Evolutionary conservation across 2,113 vertebrate genomes (phyloP).

Genomic region (Sceloporus undulatus): DNA sequence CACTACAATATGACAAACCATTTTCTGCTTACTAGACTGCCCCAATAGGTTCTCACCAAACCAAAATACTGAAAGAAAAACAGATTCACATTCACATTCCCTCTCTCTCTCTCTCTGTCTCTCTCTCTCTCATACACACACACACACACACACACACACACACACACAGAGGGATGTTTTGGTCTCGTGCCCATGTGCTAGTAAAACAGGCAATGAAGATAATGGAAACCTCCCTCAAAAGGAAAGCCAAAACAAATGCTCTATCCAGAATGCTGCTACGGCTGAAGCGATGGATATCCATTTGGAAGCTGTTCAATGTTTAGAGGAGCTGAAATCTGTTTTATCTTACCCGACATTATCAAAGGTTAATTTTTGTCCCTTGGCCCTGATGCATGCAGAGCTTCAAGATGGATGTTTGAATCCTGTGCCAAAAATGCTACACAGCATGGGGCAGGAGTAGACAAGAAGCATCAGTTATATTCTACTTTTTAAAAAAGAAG

Average conservation of each 20-base stretch:
- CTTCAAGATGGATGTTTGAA: not conserved
- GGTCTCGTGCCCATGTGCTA: not conserved
- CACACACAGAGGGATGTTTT: not conserved
- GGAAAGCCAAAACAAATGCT: not conserved
- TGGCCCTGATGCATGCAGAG: not conserved
- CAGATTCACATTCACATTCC: too few relatives aligned
- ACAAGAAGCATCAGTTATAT: not conserved
- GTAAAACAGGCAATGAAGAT: not conserved
- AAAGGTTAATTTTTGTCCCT: conserved; percentile 8
- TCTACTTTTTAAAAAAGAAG: not conserved
- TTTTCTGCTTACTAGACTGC: not conserved
- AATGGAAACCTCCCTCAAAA: not conserved
- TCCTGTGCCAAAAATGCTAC: not conserved
- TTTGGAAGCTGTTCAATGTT: not conserved
- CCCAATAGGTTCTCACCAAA: not conserved
- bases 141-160: not conserved
- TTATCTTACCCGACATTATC: conserved; percentile 9
- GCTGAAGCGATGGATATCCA: not conserved
- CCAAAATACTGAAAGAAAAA: not conserved
- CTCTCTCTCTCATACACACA: not conserved
- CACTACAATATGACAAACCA: not conserved
- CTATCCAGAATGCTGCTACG: not conserved
- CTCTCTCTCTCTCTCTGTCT: not conserved
- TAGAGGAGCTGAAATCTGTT: not conserved
- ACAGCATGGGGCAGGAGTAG: not conserved